Evolutionary conservation across 64 coral and sea anemone genomes (phyloP).

Genomic region (Dendronephthya gigantea): DNA sequence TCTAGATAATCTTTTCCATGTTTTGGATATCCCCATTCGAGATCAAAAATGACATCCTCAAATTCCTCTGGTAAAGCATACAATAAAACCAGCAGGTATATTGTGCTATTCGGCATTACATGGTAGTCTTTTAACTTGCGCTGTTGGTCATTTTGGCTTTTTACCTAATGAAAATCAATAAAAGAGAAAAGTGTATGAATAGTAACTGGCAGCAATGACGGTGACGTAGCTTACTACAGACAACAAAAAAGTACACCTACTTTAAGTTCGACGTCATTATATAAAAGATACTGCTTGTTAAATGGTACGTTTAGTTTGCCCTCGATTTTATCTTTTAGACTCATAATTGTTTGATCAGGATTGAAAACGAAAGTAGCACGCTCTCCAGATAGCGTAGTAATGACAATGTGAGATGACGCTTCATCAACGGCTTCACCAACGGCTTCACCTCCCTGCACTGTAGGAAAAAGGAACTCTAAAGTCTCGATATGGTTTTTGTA

Average conservation of each 20-base stretch:
- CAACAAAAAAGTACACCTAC: neutral
- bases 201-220: no score
- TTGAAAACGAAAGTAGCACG: neutral
- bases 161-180: neutral
- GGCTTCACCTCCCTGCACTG: neutral
- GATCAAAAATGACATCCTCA: conserved; percentile 78
- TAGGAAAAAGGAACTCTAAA: neutral
- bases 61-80: conserved; percentile 63
- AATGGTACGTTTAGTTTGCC: neutral
- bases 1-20: conserved; percentile 50
- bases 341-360: neutral
- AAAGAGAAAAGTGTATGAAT: neutral
- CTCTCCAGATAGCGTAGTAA: neutral
- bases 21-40: conserved; percentile 77
- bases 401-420: neutral
- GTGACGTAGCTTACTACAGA: neutral
- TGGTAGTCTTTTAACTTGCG: conserved; percentile 43
- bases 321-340: neutral
- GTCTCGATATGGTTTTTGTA: neutral
- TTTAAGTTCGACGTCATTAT: neutral
- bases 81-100: conserved; percentile 78
- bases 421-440: neutral
- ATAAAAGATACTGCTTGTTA: neutral
- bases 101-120: conserved; percentile 46
- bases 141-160: neutral